Conservation (phyloP, 2,113 vertebrate genomes). For the Spilogale gracilis region DNA sequence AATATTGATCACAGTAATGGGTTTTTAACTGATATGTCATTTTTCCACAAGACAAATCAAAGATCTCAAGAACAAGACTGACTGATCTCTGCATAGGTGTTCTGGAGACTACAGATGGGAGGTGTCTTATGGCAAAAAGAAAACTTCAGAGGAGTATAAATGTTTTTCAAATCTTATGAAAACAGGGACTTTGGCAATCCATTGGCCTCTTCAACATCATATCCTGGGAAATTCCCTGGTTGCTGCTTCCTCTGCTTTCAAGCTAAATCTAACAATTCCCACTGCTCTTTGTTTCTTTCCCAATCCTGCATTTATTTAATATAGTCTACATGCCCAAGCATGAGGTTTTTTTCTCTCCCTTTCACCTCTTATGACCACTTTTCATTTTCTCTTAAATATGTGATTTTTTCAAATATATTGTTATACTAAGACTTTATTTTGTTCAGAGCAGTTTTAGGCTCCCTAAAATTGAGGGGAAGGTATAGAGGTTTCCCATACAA, state of each 20-base stretch:
- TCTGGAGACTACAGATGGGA: background rate
- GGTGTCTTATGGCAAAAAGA: background rate
- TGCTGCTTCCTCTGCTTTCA: background rate
- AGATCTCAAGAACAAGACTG: background rate
- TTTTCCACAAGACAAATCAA: background rate
- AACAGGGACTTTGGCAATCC: background rate
- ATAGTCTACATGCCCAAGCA: background rate
- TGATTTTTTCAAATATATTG: background rate
- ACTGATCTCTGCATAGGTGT: background rate
- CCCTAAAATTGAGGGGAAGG: background rate
- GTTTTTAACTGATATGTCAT: background rate
- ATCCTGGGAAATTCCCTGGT: background rate
- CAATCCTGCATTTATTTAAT: background rate
- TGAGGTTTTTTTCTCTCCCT: background rate
- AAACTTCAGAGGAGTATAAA: background rate
- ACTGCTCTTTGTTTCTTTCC: background rate
- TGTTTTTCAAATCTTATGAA: background rate
- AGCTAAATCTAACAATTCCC: background rate
- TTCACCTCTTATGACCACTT: background rate
- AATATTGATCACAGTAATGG: background rate
- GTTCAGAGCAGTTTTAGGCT: background rate
- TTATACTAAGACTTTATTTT: background rate
- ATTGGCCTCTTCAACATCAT: background rate
- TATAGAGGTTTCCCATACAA: background rate
- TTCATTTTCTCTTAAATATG: background rate